Evolutionary conservation across 2,113 vertebrate species (phyloP).

Genomic region (crab-eating macaque (Macaca fascicularis)): DNA sequence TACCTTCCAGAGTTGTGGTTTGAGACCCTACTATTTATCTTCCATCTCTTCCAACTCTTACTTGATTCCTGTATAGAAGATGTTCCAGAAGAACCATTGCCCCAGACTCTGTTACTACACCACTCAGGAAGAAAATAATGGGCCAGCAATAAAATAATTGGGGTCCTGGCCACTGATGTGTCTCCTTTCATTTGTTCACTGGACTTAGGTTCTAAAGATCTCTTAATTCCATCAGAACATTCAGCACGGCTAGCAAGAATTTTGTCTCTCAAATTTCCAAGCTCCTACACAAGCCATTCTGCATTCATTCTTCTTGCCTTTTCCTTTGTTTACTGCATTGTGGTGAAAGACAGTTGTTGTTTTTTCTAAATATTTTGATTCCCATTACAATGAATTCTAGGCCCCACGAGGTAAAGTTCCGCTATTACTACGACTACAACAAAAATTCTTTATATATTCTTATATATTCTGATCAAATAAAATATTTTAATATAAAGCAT

Average conservation of each 20-base stretch:
- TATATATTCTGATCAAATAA: not conserved
- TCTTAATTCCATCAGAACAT: not conserved
- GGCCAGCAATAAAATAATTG: not conserved
- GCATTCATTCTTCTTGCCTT: not conserved
- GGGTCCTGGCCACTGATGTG: rapidly evolving
- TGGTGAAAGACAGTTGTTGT: not conserved
- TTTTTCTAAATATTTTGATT: not conserved
- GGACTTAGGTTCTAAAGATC: not conserved
- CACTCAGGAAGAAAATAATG: not conserved
- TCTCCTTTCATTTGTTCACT: not conserved
- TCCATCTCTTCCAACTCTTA: not conserved
- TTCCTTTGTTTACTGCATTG: not conserved
- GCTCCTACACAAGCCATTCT: not conserved
- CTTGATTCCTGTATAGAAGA: too few relatives aligned
- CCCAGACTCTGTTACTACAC: not conserved
- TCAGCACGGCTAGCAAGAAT: not conserved
- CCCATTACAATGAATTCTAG: not conserved
- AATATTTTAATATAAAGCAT: not conserved
- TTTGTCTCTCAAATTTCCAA: not conserved
- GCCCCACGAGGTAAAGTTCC: not conserved
- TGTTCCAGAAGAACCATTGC: not conserved
- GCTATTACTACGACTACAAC: not conserved
- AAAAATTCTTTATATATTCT: not conserved
- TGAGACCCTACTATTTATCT: not conserved
- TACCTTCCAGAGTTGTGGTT: not conserved